phyloP scores from a whole-genome alignment of 2,888 invertebrate species.

The Linnaemya tessellans region DNA sequence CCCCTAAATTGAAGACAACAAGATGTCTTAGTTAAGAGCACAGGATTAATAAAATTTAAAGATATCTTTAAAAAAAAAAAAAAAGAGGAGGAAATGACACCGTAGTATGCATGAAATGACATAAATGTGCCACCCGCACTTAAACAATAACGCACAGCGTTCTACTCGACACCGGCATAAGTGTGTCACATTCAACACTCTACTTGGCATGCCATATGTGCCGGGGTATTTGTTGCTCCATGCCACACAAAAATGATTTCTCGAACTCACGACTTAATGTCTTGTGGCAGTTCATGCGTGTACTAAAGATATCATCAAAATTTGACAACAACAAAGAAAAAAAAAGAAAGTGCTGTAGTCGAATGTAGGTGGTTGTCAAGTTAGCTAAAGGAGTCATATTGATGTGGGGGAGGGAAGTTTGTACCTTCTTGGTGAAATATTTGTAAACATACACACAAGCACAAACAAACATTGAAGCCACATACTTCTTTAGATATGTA shows the following conservation, averaged over 20 bases:
- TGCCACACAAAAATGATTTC: conserved; percentile 18
- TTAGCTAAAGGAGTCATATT: not conserved
- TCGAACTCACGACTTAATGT: conserved; percentile 36
- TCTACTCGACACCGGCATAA: conserved; percentile 8
- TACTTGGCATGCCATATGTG: conserved; percentile 31
- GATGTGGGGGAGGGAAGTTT: conserved; percentile 27
- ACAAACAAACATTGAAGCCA: not conserved
- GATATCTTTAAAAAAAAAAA: conserved; percentile 32
- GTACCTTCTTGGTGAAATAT: conserved; percentile 41
- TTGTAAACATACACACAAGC: conserved; percentile 45
- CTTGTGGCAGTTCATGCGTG: conserved; percentile 63
- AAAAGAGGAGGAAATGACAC: conserved; percentile 39
- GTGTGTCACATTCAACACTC: conserved; percentile 65
- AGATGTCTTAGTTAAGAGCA: conserved; percentile 40
- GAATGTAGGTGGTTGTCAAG: conserved; percentile 57
- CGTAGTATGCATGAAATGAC: conserved; percentile 60
- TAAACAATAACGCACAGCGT: conserved; percentile 31
- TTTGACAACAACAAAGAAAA: not conserved
- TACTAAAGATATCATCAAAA: conserved; percentile 48
- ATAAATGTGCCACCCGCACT: conserved; percentile 71
- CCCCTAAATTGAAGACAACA: conserved; percentile 48
- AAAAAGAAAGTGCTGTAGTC: too few species aligned
- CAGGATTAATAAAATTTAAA: conserved; percentile 59
- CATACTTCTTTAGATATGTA: not conserved
- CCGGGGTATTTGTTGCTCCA: conserved; percentile 34